Percentiles rank a stretch among this genome's conserved stretches.
Evolutionary conservation across 2,113 vertebrate species (phyloP).

Genomic region (Platysteira castanea): DNA sequence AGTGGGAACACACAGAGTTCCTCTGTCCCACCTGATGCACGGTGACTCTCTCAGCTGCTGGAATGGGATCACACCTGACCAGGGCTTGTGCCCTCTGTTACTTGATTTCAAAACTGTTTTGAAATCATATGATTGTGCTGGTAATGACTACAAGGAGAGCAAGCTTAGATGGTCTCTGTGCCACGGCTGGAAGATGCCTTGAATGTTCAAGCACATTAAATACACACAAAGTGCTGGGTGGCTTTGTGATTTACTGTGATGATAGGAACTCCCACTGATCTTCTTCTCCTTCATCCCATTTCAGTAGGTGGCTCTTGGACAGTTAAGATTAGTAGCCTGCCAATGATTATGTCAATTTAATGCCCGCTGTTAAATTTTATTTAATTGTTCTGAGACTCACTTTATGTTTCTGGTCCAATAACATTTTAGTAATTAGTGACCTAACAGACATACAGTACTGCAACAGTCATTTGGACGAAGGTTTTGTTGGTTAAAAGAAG

Average conservation of each 20-base stretch:
- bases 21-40: not conserved
- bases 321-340: not conserved
- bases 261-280: not conserved
- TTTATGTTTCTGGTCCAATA: not conserved
- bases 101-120: not conserved
- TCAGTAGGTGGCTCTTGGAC: not conserved
- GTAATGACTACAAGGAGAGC: not conserved
- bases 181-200: not conserved
- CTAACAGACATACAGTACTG: not conserved
- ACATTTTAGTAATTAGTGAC: not conserved
- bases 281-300: not conserved
- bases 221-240: not conserved
- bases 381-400: not conserved
- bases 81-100: not conserved
- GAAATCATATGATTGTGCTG: not conserved
- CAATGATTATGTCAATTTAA: not conserved
- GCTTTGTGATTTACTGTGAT: not conserved
- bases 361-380: not conserved
- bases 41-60: not conserved
- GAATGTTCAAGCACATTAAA: not conserved
- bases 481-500: not conserved
- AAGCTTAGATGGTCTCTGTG: not conserved
- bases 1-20: not conserved
- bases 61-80: not conserved
- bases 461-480: not conserved